Conservation (phyloP, 2,888 invertebrate species). For the Eupithecia pulchellata region DNA sequence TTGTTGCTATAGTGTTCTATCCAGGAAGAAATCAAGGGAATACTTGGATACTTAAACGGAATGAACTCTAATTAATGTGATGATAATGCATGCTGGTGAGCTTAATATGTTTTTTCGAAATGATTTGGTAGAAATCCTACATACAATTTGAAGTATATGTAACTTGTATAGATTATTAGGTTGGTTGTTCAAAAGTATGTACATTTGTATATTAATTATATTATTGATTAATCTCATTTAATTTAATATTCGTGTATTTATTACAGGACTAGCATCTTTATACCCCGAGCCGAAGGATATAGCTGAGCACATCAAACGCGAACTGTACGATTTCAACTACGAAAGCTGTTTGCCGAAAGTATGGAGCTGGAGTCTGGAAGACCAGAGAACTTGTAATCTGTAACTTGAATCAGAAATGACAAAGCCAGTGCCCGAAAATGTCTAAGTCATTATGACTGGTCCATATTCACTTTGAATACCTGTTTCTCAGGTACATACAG, state of each 20-base stretch:
- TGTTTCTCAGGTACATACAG: not conserved
- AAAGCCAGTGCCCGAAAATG: conserved; percentile 78
- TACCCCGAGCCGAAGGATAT: conserved; percentile 94
- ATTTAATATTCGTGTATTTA: not conserved
- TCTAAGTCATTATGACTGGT: conserved; percentile 57
- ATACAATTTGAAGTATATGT: not conserved
- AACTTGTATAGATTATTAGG: not conserved
- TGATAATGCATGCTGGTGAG: conserved; percentile 3
- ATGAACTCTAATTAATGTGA: not conserved
- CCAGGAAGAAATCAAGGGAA: conserved; percentile 1
- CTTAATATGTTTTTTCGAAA: conserved; percentile 8
- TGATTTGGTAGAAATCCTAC: not conserved
- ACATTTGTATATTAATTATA: too few species aligned
- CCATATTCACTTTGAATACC: not conserved
- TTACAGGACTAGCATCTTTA: conserved; percentile 91
- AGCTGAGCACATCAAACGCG: conserved; percentile 88
- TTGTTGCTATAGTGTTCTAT: not conserved
- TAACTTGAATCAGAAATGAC: conserved; percentile 63
- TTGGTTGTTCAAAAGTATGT: not conserved
- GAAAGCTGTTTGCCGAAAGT: conserved; percentile 90
- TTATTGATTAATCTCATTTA: not conserved
- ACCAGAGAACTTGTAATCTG: conserved; percentile 66
- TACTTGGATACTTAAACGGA: not conserved
- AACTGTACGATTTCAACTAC: conserved; percentile 92
- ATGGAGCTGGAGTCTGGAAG: conserved; percentile 87